phyloP scores from a whole-genome alignment of 2,113 vertebrate species.

The Peromyscus maniculatus region DNA sequence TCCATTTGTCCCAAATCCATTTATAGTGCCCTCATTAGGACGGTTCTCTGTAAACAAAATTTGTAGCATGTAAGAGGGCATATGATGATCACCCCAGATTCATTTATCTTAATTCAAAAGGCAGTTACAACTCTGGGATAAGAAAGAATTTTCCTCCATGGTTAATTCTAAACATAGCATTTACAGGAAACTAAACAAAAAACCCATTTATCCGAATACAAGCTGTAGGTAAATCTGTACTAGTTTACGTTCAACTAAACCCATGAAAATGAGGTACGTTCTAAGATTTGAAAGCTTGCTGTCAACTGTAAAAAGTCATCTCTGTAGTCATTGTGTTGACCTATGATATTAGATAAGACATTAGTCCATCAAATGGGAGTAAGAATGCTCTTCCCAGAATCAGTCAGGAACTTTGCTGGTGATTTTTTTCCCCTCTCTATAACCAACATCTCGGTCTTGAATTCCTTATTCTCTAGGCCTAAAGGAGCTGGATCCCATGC shows the following conservation, averaged over 20 bases:
- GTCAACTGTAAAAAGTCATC: not conserved
- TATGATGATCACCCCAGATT: not conserved
- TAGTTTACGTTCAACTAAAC: not conserved
- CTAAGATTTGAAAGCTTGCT: not conserved
- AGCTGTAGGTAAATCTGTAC: not conserved
- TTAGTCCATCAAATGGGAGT: not conserved
- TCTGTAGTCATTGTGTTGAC: not conserved
- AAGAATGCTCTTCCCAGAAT: not conserved
- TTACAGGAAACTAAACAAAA: constrained; percentile 1
- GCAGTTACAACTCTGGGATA: not conserved
- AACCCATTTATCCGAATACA: constrained; percentile 13
- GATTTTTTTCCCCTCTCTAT: not conserved
- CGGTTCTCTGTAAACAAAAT: constrained; percentile 55
- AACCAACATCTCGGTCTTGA: not conserved
- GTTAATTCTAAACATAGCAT: constrained; percentile 52
- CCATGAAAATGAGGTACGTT: not conserved
- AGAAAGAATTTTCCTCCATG: not conserved
- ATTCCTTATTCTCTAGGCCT: not conserved
- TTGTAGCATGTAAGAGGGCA: constrained; percentile 7
- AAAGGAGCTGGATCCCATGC: not conserved
- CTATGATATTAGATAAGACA: constrained; percentile 17
- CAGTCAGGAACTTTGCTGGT: not conserved
- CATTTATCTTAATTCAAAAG: constrained; percentile 58
- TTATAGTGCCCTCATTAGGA: constrained; percentile 55
- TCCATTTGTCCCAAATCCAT: constrained; percentile 54